Evolutionary conservation across 2,113 vertebrate genomes (phyloP), one percentile per base, ranked within the genome.

Genomic region (Hippoglossus stenolepis): DNA sequence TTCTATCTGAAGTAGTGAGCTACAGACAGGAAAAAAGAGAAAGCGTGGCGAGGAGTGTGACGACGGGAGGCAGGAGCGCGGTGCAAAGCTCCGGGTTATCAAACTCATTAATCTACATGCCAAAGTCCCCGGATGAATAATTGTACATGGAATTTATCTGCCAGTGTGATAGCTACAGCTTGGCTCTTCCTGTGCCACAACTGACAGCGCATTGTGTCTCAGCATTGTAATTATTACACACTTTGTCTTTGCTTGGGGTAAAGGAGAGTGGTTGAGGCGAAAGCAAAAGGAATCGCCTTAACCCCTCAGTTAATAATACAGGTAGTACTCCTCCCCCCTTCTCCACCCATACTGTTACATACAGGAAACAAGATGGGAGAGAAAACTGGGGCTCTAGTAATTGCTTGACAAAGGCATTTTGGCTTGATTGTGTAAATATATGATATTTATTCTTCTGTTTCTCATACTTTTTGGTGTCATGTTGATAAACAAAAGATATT

Each of bases 91-190:
- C 94, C 92, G 93, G 97, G 97, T 98, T 98, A 98, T 98, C 97
- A 98, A 96, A 98, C 96, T 99, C 97, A 97, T 98, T 98, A 98
- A 99, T 98, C 97, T 98, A 96, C 96, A 96, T 97, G 97, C 97
- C 97, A 97, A 94, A 95, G 96, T 96, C 94, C 95, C 94, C 92
- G 95, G 96, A 98, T 98, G 97, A 98, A 98, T 98, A 99, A 99
- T 98, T 98, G 97, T 96, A 96, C 95, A 94, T 96, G 95, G 97
- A 96, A 97, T 98, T 97, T 97, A 97, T 98, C 96, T 98, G 97
- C 97, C 96, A 96, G 95, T 94, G 93, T 96, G 97, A 97, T 96
- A 97, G 96, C 95, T 96, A 95, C 96, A 96, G 95, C 94, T 96
- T 95, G 95, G 95, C 95, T 94, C 94, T 94, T 93, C 94, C 70